These are phyloP conservation scores for Triops longicaudatus DNA, from an alignment of 1,140 invertebrate genomes.

Conservation along the genomic window DNA sequence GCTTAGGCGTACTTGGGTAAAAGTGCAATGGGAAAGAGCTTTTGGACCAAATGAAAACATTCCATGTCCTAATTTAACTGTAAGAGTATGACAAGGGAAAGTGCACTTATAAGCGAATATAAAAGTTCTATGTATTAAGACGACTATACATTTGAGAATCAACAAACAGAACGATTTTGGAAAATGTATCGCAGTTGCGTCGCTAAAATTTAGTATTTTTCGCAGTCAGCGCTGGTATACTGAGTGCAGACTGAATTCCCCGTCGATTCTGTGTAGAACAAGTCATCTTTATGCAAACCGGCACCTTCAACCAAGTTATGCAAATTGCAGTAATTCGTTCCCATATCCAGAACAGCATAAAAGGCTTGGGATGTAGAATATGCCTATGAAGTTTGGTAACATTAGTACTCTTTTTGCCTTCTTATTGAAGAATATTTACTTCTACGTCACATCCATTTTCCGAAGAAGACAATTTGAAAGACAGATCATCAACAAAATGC, in stretches of 20 bases:
- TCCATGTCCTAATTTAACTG: neutral
- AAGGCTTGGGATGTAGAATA: constrained; percentile 41
- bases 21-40: neutral
- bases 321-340: constrained; percentile 48
- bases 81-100: neutral
- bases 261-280: constrained; percentile 40
- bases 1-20: no score
- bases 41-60: constrained; percentile 4
- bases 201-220: constrained; percentile 33
- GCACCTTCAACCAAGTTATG: constrained; percentile 43
- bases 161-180: neutral
- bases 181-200: neutral
- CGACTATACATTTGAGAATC: neutral
- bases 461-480: constrained; percentile 37
- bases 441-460: constrained; percentile 37
- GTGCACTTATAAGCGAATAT: neutral
- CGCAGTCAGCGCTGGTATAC: constrained; percentile 42
- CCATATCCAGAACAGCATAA: constrained; percentile 44
- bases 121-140: neutral
- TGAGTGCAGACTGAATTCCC: constrained; percentile 42
- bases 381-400: constrained; percentile 36
- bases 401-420: neutral
- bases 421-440: constrained; percentile 33
- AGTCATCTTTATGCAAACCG: constrained; percentile 36
- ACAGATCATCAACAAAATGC: constrained; percentile 41